Evolutionary conservation across 2,797 vertebrate species (phyloP).

Genomic region (Xerus rutilus): DNA sequence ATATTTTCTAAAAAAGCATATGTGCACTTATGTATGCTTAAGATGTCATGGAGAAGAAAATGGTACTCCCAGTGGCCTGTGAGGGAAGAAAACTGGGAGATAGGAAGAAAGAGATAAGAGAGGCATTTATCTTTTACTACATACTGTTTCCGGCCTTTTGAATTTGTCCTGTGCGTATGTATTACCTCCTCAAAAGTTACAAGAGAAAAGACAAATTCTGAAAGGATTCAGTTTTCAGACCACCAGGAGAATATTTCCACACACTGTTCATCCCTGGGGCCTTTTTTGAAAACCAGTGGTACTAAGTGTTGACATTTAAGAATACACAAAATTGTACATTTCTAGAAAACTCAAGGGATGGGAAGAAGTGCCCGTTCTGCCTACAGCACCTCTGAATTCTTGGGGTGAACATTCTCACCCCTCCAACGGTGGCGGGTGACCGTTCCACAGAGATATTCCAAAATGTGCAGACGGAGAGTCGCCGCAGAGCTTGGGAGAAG

Average conservation of each 20-base stretch:
- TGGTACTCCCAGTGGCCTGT: background rate
- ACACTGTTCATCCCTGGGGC: background rate
- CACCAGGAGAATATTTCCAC: slow-evolving; percentile 35
- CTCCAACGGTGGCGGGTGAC: background rate
- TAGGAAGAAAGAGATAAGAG: background rate
- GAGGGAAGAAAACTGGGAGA: background rate
- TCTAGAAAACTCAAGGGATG: slow-evolving; percentile 46
- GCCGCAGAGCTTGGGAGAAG: background rate
- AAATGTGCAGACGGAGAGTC: background rate
- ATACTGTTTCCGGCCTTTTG: background rate
- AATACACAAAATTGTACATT: slow-evolving; percentile 55
- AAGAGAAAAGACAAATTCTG: slow-evolving; percentile 8
- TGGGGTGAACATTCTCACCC: background rate
- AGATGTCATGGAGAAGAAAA: background rate
- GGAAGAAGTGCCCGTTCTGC: background rate
- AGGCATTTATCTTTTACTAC: background rate
- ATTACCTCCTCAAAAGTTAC: slow-evolving; percentile 22
- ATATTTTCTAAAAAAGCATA: background rate
- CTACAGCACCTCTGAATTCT: background rate
- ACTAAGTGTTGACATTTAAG: slow-evolving; percentile 72
- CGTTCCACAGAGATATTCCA: too few species aligned
- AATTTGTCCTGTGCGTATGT: background rate
- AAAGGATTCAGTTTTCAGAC: slow-evolving; percentile 39
- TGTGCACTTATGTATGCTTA: background rate
- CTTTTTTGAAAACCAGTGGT: slow-evolving; percentile 39